Evolutionary conservation across 2,113 vertebrate species (phyloP).

Genomic region (Xiphophorus maculatus): DNA sequence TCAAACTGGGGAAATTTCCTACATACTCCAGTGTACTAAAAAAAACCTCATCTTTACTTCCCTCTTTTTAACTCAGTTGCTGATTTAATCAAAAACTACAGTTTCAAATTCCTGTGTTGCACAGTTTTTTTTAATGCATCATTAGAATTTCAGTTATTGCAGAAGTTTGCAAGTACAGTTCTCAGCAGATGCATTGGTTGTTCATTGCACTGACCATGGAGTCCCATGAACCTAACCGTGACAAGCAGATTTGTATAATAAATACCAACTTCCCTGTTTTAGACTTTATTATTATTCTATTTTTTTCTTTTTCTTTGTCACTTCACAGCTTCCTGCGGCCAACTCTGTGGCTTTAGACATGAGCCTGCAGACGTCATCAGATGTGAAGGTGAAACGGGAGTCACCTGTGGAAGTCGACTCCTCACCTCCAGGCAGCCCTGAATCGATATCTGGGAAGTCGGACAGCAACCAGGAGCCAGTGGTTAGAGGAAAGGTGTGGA

Average conservation of each 20-base stretch:
- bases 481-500: constrained; percentile 67
- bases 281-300: neutral
- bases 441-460: constrained; percentile 78
- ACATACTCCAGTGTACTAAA: neutral
- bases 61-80: constrained; percentile 10
- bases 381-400: constrained; percentile 92
- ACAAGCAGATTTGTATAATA: constrained; percentile 22
- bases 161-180: neutral
- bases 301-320: constrained; percentile 1
- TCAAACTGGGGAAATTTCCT: constrained; percentile 7
- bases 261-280: constrained; percentile 34
- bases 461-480: constrained; percentile 66
- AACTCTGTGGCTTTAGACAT: constrained; percentile 88
- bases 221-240: constrained; percentile 9
- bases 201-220: constrained; percentile 4
- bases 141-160: constrained; percentile 12
- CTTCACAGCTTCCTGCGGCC: constrained; percentile 66
- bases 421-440: constrained; percentile 87
- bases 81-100: constrained; percentile 21
- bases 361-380: constrained; percentile 89
- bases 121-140: neutral
- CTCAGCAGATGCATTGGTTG: neutral
- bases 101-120: constrained; percentile 15
- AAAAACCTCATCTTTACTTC: constrained; percentile 27
- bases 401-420: constrained; percentile 92